Evolutionary conservation across 2,888 invertebrate species (phyloP).

Genomic region (Xestia ashworthii): DNA sequence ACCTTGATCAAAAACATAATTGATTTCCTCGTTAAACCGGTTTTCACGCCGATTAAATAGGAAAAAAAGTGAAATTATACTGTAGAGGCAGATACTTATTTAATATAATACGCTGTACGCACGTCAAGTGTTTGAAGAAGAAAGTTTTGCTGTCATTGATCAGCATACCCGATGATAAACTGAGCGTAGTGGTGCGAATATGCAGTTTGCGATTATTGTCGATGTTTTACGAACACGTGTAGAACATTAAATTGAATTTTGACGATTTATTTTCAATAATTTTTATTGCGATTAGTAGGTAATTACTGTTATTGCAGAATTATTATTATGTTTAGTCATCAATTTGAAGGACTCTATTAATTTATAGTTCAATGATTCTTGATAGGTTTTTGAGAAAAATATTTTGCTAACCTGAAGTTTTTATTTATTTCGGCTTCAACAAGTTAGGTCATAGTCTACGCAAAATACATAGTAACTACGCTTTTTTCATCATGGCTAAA

Average conservation of each 20-base stretch:
- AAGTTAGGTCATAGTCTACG: slow-evolving; percentile 42
- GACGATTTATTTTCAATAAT: not conserved
- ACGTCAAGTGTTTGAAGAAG: slow-evolving; percentile 68
- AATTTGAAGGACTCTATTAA: slow-evolving; percentile 24
- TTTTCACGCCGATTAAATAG: slow-evolving; percentile 35
- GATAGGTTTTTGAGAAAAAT: not conserved
- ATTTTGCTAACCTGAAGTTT: not conserved
- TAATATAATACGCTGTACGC: slow-evolving; percentile 34
- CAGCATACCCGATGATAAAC: slow-evolving; percentile 70
- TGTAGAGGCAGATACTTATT: slow-evolving; percentile 30
- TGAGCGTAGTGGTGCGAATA: slow-evolving; percentile 54
- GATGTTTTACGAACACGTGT: slow-evolving; percentile 27
- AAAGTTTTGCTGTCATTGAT: slow-evolving; percentile 74
- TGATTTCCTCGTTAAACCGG: slow-evolving; percentile 48
- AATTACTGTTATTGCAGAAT: not conserved
- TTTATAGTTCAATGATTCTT: not conserved
- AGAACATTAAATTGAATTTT: slow-evolving; percentile 10
- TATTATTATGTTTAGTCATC: not conserved
- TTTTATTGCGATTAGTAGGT: not conserved
- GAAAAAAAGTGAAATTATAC: slow-evolving; percentile 54
- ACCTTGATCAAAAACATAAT: slow-evolving; percentile 34
- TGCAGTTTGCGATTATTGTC: slow-evolving; percentile 33
- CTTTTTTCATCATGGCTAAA: slow-evolving; percentile 62
- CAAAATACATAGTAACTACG: slow-evolving; percentile 51
- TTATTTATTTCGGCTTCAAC: slow-evolving; percentile 27